A percentile compares a stretch with the other conserved stretches of the same genome.
phyloP scores from a whole-genome alignment of 2,113 vertebrate genomes.

The Oryzias celebensis region DNA sequence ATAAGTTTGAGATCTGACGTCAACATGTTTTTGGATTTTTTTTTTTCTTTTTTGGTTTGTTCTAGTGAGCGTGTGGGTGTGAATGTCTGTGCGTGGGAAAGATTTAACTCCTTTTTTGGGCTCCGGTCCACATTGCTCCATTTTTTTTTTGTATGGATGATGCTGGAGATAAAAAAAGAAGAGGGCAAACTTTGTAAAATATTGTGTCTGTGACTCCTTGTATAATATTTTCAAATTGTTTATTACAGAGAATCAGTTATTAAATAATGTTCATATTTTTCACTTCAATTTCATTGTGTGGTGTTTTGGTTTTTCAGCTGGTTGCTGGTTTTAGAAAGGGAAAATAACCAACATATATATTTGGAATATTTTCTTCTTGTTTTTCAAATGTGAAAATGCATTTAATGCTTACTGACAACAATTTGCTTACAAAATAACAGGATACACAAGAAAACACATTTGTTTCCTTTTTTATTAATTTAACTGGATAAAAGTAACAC shows the following conservation, averaged over 20 bases:
- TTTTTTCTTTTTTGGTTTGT: constrained; percentile 44
- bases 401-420: too few relatives aligned
- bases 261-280: constrained; percentile 99
- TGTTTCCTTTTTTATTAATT: too few relatives aligned
- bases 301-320: constrained; percentile 38
- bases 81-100: constrained; percentile 66
- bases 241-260: constrained; percentile 99
- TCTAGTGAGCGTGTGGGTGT: constrained; percentile 59
- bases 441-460: too few relatives aligned
- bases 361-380: too few relatives aligned
- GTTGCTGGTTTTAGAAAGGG: neutral
- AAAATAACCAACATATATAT: too few relatives aligned
- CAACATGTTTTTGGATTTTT: constrained; percentile 60
- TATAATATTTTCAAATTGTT: constrained; percentile 99
- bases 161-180: constrained; percentile 81
- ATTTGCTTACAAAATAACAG: too few relatives aligned
- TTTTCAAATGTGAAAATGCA: too few relatives aligned
- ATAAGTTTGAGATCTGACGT: constrained; percentile 78
- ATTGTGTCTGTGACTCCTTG: constrained; percentile 99
- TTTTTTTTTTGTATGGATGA: constrained; percentile 90
- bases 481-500: too few relatives aligned
- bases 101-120: constrained; percentile 76
- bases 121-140: constrained; percentile 79
- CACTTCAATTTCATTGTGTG: constrained; percentile 86
- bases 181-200: constrained; percentile 95